Percentiles rank a stretch among this genome's conserved stretches.
Evolutionary conservation across 2,113 vertebrate genomes (phyloP).

Genomic region (Martes martes): DNA sequence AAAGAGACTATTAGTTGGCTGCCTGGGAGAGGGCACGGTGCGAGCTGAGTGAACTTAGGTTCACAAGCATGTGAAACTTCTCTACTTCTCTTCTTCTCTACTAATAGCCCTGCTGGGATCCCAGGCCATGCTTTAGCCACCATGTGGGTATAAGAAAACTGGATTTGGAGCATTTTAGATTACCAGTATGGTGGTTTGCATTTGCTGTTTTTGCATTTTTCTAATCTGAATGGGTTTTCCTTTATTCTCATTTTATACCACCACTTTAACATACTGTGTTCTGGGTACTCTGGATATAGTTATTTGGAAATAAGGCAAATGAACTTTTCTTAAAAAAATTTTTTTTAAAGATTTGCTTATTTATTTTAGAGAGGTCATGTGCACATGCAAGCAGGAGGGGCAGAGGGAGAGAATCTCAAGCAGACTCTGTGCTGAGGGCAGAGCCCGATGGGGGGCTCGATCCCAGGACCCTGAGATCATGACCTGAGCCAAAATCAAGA

Average conservation of each 20-base stretch:
- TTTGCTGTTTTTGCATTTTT: not conserved
- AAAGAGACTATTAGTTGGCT: not conserved
- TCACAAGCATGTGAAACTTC: not conserved
- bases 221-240: not conserved
- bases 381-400: not conserved
- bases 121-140: not conserved
- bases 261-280: not conserved
- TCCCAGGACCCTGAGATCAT: not conserved
- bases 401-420: not conserved
- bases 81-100: not conserved
- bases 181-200: not conserved
- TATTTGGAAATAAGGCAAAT: not conserved
- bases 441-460: not conserved
- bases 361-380: not conserved
- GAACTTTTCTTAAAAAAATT: not conserved
- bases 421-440: not conserved
- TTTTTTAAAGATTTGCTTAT: not conserved
- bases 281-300: not conserved
- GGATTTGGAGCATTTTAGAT: not conserved
- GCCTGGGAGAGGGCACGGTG: not conserved
- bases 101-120: not conserved
- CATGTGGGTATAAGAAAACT: fast-evolving
- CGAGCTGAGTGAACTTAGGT: not conserved
- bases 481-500: not conserved
- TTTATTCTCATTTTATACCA: not conserved